Conservation (phyloP, 1,140 invertebrate species). For the Aporrectodea caliginosa region DNA sequence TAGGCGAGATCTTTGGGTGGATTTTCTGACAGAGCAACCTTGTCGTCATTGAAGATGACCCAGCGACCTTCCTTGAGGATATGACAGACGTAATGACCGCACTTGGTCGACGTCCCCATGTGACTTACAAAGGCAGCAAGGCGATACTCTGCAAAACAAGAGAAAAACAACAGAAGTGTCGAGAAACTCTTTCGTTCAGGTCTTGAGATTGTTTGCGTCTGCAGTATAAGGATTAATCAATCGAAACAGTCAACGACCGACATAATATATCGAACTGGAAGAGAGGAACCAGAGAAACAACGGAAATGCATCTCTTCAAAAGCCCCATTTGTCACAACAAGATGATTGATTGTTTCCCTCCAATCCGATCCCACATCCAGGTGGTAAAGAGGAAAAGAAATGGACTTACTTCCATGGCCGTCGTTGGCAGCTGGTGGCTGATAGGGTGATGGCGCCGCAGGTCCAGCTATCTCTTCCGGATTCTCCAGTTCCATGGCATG, state of each 20-base stretch:
- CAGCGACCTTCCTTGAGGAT: slow-evolving; percentile 77
- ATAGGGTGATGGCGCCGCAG: slow-evolving; percentile 42
- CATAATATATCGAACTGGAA: too few species aligned
- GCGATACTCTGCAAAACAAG: slow-evolving; percentile 70
- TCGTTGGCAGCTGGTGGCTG: slow-evolving; percentile 61
- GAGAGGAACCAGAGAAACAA: too few species aligned
- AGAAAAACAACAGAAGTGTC: too few species aligned
- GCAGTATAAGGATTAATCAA: too few species aligned
- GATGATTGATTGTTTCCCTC: too few species aligned
- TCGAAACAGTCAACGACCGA: too few species aligned
- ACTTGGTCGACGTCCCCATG: slow-evolving; percentile 93
- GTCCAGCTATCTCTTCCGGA: slow-evolving; percentile 55
- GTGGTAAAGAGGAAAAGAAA: background rate
- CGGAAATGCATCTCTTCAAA: too few species aligned
- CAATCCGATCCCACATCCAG: too few species aligned
- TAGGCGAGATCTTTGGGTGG: slow-evolving; percentile 94
- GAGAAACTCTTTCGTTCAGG: too few species aligned
- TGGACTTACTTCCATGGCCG: slow-evolving; percentile 65
- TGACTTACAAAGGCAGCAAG: slow-evolving; percentile 92
- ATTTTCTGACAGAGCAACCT: slow-evolving; percentile 92
- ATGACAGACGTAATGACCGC: slow-evolving; percentile 97
- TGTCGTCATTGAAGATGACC: slow-evolving; percentile 98
- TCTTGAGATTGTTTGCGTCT: too few species aligned
- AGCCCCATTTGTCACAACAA: too few species aligned
- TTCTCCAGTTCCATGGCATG: slow-evolving; percentile 67